Percentiles rank a stretch among this genome's conserved stretches.
These are phyloP conservation scores for Drosophila ficusphila DNA, from an alignment of 1,140 invertebrate species.

Conservation along the genomic window DNA sequence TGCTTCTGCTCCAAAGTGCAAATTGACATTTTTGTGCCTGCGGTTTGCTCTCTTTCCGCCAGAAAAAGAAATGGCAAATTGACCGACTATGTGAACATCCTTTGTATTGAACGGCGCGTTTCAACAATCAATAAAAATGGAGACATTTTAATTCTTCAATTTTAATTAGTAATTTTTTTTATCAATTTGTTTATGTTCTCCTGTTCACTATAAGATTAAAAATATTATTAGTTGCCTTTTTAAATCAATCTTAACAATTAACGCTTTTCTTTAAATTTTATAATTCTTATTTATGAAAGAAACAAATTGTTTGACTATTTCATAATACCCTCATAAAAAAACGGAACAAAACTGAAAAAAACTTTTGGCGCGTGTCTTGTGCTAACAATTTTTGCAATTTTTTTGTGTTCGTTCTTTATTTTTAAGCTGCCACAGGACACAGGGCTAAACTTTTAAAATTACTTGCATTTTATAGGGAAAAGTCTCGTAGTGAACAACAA, in stretches of 20 bases:
- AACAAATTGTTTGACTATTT: neutral
- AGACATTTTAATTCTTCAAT: neutral
- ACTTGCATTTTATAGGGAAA: conserved; percentile 68
- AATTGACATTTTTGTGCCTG: conserved; percentile 81
- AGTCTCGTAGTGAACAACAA: neutral
- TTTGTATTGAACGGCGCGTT: too few species aligned
- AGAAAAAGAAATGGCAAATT: neutral
- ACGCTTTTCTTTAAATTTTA: too few species aligned
- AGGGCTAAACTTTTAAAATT: conserved; percentile 70
- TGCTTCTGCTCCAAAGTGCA: conserved; percentile 64
- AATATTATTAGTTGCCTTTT: too few species aligned
- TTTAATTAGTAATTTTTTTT: too few species aligned
- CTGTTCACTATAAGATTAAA: too few species aligned
- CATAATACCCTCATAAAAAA: neutral
- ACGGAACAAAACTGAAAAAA: conserved; percentile 7
- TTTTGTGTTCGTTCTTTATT: conserved; percentile 29
- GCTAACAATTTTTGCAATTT: conserved; percentile 64
- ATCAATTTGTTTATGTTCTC: too few species aligned
- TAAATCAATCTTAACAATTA: too few species aligned
- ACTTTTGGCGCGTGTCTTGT: conserved; percentile 71
- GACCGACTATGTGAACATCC: conserved; percentile 11
- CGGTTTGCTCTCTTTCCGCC: conserved; percentile 54
- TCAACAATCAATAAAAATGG: too few species aligned
- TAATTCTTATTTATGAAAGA: too few species aligned
- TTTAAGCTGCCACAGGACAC: conserved; percentile 60